These are phyloP conservation scores for Punctoribates punctum DNA, from an alignment of 2,888 invertebrate species.

Conservation along the genomic window DNA sequence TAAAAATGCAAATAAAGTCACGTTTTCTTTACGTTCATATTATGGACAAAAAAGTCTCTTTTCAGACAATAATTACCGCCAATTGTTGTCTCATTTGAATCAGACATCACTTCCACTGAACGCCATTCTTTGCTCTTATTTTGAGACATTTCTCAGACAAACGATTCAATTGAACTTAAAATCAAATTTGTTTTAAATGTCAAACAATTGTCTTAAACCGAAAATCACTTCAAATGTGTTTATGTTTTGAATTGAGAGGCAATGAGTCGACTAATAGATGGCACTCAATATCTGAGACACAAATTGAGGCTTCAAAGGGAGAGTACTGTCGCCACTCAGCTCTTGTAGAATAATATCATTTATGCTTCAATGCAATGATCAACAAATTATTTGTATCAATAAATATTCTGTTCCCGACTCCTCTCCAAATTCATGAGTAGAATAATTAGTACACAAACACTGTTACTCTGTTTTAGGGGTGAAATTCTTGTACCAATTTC, in stretches of 20 bases:
- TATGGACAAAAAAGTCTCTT: too few relatives aligned
- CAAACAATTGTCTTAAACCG: not conserved
- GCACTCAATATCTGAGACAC: not conserved
- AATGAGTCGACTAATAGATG: not conserved
- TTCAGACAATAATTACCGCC: constrained; percentile 20
- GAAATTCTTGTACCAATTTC: too few relatives aligned
- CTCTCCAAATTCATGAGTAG: too few relatives aligned
- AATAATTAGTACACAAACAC: too few relatives aligned
- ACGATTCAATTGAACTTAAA: not conserved
- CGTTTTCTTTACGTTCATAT: not conserved
- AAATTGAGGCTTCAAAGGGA: too few relatives aligned
- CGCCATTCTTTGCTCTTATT: not conserved
- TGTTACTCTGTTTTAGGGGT: too few relatives aligned
- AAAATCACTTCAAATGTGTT: not conserved
- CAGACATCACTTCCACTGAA: not conserved
- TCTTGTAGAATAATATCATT: too few relatives aligned
- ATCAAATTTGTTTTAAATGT: not conserved
- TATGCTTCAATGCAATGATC: too few relatives aligned
- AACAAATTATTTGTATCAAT: too few relatives aligned
- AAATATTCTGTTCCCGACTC: too few relatives aligned
- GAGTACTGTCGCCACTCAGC: too few relatives aligned
- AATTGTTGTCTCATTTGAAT: not conserved
- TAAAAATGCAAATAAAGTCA: constrained; percentile 34
- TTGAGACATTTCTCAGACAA: not conserved
- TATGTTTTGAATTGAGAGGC: not conserved